Percentiles rank a stretch among this genome's conserved stretches.
Conservation (phyloP, 2,113 vertebrate genomes). For the Microcebus tavaratra region DNA sequence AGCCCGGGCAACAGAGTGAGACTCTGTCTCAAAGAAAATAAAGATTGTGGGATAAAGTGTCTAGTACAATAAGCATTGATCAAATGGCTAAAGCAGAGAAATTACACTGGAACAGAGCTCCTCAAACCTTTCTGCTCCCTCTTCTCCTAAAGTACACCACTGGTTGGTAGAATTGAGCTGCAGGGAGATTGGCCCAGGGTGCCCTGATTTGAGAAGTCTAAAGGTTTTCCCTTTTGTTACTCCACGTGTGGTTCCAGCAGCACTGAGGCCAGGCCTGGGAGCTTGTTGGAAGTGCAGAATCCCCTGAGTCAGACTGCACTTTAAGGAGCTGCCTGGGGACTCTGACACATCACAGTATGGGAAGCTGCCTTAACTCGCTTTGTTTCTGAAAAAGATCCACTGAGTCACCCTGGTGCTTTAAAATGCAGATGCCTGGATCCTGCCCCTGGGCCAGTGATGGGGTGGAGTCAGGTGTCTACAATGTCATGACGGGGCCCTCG, state of each 20-base stretch:
- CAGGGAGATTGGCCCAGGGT: not conserved
- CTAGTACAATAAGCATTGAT: not conserved
- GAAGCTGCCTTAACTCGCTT: not conserved
- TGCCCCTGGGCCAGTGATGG: accelerated
- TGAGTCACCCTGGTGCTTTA: accelerated
- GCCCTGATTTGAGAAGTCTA: not conserved
- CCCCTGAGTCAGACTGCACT: not conserved
- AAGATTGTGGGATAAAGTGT: not conserved
- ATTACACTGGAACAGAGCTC: not conserved
- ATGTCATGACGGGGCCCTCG: accelerated
- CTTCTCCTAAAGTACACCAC: not conserved
- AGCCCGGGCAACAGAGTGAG: too few species aligned
- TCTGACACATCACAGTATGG: too few species aligned
- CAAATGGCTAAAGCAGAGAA: too few species aligned
- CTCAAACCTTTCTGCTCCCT: too few species aligned
- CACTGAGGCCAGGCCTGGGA: accelerated
- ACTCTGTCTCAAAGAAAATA: too few species aligned
- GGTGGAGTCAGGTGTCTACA: too few species aligned
- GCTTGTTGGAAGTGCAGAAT: not conserved
- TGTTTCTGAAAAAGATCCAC: not conserved
- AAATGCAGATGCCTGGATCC: not conserved
- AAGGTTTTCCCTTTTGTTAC: accelerated
- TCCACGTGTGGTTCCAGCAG: too few species aligned
- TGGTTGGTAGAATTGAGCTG: not conserved
- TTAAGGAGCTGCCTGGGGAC: not conserved